A percentile compares a stretch with the other conserved stretches of the same genome.
Conservation (phyloP, 2,797 vertebrate species). For the Ibycter americanus region DNA sequence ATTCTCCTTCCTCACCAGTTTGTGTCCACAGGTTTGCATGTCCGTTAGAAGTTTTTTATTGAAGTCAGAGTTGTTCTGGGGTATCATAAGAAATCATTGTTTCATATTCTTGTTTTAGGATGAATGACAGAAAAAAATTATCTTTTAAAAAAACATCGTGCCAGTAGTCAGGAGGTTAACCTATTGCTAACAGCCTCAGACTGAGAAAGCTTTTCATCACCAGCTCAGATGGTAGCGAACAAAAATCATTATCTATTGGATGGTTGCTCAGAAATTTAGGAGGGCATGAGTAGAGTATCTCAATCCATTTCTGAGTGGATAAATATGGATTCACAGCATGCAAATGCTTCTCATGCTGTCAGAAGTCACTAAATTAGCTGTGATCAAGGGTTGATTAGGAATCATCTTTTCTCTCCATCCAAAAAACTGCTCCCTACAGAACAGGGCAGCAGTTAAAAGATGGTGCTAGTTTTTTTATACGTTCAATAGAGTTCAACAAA, state of each 20-base stretch:
- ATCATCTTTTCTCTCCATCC: not conserved
- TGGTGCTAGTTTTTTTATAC: not conserved
- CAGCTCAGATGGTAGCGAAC: not conserved
- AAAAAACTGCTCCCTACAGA: not conserved
- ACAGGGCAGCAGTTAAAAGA: not conserved
- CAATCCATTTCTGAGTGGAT: not conserved
- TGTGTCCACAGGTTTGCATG: not conserved
- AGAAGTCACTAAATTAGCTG: not conserved
- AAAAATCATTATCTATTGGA: not conserved
- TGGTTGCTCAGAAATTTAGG: not conserved
- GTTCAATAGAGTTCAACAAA: not conserved
- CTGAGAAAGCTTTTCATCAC: not conserved
- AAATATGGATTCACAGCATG: constrained; percentile 18
- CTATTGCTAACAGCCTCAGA: not conserved
- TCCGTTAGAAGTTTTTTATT: not conserved
- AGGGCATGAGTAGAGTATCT: not conserved
- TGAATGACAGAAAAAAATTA: not conserved
- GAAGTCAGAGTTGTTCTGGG: not conserved
- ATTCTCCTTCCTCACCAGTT: not conserved
- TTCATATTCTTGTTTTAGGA: not conserved
- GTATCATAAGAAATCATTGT: not conserved
- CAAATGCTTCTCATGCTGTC: not conserved
- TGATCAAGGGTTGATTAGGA: not conserved
- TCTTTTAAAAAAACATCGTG: not conserved
- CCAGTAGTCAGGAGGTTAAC: not conserved